These are phyloP conservation scores for Aphis gossypii DNA, from an alignment of 1,140 invertebrate genomes.

Conservation along the genomic window DNA sequence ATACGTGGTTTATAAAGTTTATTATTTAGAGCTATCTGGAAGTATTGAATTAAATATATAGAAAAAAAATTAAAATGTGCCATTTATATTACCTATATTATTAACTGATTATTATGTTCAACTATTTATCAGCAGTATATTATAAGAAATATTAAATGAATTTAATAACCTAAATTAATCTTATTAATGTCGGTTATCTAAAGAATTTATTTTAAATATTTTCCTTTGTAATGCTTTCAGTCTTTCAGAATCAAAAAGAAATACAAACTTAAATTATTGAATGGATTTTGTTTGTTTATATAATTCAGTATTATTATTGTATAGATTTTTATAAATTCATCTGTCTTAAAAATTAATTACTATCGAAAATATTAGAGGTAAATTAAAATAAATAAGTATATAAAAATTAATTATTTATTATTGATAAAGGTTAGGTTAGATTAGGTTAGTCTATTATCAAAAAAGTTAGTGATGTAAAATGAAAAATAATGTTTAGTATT, in stretches of 20 bases:
- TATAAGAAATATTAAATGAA: not conserved
- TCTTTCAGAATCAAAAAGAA: not conserved
- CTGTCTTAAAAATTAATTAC: too few species aligned
- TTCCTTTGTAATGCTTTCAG: not conserved
- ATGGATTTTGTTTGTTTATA: not conserved
- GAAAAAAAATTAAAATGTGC: not conserved
- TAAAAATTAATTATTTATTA: not conserved
- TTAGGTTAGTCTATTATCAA: not conserved
- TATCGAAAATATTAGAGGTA: not conserved
- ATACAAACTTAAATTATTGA: not conserved
- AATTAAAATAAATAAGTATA: not conserved
- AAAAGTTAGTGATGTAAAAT: not conserved
- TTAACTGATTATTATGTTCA: not conserved
- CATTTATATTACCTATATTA: too few species aligned
- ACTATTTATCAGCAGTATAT: not conserved
- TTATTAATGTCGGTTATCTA: not conserved
- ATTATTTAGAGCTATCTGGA: not conserved
- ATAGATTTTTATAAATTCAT: too few species aligned
- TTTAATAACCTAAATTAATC: not conserved
- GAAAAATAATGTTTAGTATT: not conserved
- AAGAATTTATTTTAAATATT: not conserved
- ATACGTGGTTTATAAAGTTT: not conserved
- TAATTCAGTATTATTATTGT: not conserved
- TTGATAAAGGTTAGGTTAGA: not conserved
- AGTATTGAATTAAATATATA: not conserved